Evolutionary conservation across 1,140 invertebrate species (phyloP).

Genomic region (Eulimnadia texana): DNA sequence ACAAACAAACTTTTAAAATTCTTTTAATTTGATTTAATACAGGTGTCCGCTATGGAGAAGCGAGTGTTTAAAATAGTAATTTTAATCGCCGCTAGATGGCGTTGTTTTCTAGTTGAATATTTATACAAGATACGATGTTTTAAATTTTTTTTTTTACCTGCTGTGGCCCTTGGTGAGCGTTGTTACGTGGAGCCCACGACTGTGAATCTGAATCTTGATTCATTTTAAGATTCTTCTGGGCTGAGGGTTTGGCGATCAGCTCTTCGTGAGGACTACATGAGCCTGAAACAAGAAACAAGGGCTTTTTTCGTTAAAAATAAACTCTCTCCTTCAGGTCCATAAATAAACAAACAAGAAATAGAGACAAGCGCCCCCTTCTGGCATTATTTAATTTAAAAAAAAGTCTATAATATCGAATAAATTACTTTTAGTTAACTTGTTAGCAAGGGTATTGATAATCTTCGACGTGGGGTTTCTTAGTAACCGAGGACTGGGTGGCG

Average conservation of each 20-base stretch:
- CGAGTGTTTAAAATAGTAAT: no score
- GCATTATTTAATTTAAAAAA: no score
- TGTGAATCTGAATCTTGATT: neutral
- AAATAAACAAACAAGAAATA: neutral
- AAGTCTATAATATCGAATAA: no score
- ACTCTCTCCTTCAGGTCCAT: neutral
- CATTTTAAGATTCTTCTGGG: neutral
- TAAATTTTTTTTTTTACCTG: no score
- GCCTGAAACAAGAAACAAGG: neutral
- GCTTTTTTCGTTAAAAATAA: neutral
- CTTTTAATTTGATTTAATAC: no score
- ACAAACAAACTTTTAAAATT: no score
- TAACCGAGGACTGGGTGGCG: neutral
- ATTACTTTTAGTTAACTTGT: neutral
- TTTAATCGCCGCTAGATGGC: no score
- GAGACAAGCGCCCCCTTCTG: neutral
- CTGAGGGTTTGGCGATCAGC: neutral
- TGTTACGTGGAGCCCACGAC: neutral
- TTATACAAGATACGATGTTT: neutral
- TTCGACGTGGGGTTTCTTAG: neutral
- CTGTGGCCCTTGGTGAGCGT: neutral
- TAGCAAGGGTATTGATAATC: neutral
- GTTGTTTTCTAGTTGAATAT: no score
- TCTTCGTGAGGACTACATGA: neutral
- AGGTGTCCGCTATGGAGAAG: no score